phyloP scores from a whole-genome alignment of 2,888 invertebrate genomes.

The Gortyna flavago region DNA sequence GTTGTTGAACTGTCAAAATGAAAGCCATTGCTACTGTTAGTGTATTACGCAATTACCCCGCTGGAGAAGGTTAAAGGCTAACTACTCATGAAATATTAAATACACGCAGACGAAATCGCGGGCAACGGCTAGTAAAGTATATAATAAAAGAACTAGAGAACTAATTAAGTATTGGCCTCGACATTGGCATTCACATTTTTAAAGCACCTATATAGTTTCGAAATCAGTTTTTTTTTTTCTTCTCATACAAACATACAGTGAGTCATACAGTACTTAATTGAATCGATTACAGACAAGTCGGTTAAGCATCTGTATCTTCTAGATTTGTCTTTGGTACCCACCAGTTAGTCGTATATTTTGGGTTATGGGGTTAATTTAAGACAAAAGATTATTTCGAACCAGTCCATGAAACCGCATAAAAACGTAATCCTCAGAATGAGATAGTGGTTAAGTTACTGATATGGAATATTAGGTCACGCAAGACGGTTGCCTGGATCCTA shows the following conservation, averaged over 20 bases:
- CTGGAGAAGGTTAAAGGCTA: not conserved
- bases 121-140: not conserved
- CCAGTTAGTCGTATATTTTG: constrained; percentile 11
- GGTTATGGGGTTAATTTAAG: not conserved
- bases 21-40: too few species aligned
- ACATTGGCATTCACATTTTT: constrained; percentile 58
- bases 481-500: not conserved
- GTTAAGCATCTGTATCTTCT: constrained; percentile 26
- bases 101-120: not conserved
- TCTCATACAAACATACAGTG: constrained; percentile 30
- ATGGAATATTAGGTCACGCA: constrained; percentile 22
- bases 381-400: not conserved
- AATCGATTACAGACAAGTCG: constrained; percentile 35
- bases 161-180: constrained; percentile 54
- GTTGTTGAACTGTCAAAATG: too few species aligned
- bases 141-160: constrained; percentile 24
- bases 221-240: constrained; percentile 43
- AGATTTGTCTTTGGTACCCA: constrained; percentile 34
- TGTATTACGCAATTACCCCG: too few species aligned
- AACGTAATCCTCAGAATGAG: not conserved
- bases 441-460: not conserved
- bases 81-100: not conserved
- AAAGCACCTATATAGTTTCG: constrained; percentile 42
- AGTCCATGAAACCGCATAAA: not conserved
- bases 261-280: constrained; percentile 49